These are phyloP conservation scores for Corbicula japonica DNA, from an alignment of 2,888 invertebrate species.

Conservation along the genomic window DNA sequence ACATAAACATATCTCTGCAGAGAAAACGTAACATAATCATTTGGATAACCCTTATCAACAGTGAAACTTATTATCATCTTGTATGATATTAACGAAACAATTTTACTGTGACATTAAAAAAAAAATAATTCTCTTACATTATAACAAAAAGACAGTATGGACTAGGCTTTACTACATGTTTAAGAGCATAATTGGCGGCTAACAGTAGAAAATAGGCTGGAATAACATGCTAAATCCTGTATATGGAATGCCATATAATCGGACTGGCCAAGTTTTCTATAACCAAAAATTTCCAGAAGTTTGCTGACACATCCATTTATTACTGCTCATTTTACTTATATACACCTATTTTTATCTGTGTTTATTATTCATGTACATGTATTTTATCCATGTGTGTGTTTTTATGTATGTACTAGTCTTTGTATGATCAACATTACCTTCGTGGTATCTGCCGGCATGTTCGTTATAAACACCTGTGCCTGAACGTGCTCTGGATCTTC, in stretches of 20 bases:
- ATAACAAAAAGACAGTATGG: not conserved
- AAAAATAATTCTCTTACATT: not conserved
- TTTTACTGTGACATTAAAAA: not conserved
- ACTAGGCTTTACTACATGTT: too few relatives aligned
- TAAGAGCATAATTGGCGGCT: too few relatives aligned
- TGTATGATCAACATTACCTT: slow-evolving; percentile 8
- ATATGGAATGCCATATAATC: too few relatives aligned
- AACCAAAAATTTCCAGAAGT: not conserved
- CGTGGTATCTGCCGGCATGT: slow-evolving; percentile 31
- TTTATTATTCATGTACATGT: too few relatives aligned
- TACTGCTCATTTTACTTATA: too few relatives aligned
- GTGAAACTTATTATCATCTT: not conserved
- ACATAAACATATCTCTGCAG: not conserved
- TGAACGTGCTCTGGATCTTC: slow-evolving; percentile 41
- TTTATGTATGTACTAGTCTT: too few relatives aligned
- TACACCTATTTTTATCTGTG: too few relatives aligned
- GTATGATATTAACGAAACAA: not conserved
- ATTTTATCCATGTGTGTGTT: too few relatives aligned
- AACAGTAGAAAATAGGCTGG: too few relatives aligned
- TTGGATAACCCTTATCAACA: not conserved
- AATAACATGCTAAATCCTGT: too few relatives aligned
- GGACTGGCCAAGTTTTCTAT: not conserved
- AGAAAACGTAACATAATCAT: not conserved
- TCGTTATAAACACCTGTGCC: slow-evolving; percentile 43
- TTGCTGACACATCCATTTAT: not conserved